Evolutionary conservation across 1,140 invertebrate genomes (phyloP), one percentile per base, ranked within the genome.

Genomic region (Cotesia typhae): DNA sequence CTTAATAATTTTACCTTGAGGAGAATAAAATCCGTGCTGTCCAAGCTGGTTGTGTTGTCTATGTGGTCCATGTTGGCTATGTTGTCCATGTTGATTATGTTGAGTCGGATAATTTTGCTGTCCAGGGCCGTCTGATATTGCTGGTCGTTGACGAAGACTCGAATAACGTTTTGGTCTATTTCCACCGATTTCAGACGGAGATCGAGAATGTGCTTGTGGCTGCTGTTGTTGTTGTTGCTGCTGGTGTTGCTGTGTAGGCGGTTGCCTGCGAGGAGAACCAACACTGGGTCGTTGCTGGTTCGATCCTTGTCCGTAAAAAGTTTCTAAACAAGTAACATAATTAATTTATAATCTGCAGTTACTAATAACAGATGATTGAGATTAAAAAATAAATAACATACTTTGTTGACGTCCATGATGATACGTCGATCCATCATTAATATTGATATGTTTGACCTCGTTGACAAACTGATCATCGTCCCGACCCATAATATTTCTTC

Each of bases 151-250:
- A 71, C 93, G 85, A 76, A 93, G 88, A 67, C 92, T 92, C 1
- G 93, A 94, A 81, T 94, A 94, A 5, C 92, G 87, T 80, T 94
- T 94, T n/a, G 92, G 89, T 80, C 90, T 85, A 75, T 87, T 88
- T 69, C 85, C 82, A 76, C 87, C 79, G 75, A 80, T 79, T 76
- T 87, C 81, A 57, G 86, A 81, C 38, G 79, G 81, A 41, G 77
- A 77, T n/a, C 80, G 78, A 36, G 74, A 70, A 52, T 64, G 71
- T 61, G 76, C 68, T 53, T 74, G 80, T 59, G 77, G 74, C 28
- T 76, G 78, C 20, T 78, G 77, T 53, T 76, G 76, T 36, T 76
- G 81, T 51, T 81, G 84, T 85, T 87, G 17, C 63, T 85, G 84
- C 59, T 77, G 79, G 7, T 79, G 79, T 35, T 80, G 77, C 47